A percentile compares a stretch with the other conserved stretches of the same genome.
Evolutionary conservation across 2,113 vertebrate genomes (phyloP).

Genomic region (Cyprinodon variegatus): DNA sequence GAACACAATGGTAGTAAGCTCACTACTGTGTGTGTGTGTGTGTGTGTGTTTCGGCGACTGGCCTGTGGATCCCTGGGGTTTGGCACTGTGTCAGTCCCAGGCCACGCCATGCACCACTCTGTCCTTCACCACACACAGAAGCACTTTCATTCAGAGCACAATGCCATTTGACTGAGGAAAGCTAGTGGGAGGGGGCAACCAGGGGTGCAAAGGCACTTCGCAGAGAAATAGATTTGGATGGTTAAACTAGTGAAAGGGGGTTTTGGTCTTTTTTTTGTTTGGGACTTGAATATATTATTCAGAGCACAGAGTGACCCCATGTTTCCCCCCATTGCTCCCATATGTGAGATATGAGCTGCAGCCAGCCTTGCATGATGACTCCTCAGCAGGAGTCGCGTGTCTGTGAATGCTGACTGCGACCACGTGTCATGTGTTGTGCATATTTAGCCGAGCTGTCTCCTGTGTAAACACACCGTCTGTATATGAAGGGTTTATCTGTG

Average conservation of each 20-base stretch:
- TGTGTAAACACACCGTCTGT: conserved; percentile 48
- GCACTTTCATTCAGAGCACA: conserved; percentile 72
- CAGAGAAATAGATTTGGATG: conserved; percentile 32
- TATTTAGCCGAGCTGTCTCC: conserved; percentile 56
- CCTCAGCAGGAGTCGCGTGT: conserved; percentile 59
- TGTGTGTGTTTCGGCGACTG: conserved; percentile 21
- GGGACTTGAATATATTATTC: conserved; percentile 50
- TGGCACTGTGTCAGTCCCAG: conserved; percentile 68
- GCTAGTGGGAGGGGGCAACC: conserved; percentile 12
- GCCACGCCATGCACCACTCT: conserved; percentile 74
- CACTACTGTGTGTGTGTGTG: background rate
- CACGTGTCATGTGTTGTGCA: conserved; percentile 66
- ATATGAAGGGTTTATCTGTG: conserved; percentile 35
- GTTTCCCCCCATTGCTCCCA: background rate
- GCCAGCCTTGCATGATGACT: conserved; percentile 46
- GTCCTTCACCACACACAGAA: conserved; percentile 67
- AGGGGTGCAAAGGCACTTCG: conserved; percentile 42
- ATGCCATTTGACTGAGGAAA: conserved; percentile 53
- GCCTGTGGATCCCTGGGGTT: conserved; percentile 37
- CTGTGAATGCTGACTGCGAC: conserved; percentile 60
- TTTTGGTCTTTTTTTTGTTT: conserved; percentile 45
- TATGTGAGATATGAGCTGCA: conserved; percentile 27
- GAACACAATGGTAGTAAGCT: background rate
- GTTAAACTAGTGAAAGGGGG: conserved; percentile 29
- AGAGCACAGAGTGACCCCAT: conserved; percentile 36